Evolutionary conservation across 37 sponge, comb jelly and placozoan genomes (phyloP).

Genomic region (Aplysina aerophoba): DNA sequence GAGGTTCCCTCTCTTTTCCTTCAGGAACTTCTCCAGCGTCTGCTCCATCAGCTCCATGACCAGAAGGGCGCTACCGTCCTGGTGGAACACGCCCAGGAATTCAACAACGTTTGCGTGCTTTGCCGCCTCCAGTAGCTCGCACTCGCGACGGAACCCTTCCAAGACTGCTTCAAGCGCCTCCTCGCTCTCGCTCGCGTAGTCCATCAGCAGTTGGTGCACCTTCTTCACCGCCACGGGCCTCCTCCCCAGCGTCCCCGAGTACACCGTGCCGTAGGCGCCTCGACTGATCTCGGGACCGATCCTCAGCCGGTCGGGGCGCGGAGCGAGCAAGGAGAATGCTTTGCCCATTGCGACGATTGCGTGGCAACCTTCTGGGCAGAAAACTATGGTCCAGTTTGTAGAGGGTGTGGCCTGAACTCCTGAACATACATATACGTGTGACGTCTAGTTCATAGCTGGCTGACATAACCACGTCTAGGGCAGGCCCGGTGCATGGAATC

Average conservation of each 20-base stretch:
- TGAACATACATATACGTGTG: too few relatives aligned
- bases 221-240: conserved; percentile 6
- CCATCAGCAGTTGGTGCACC: background rate
- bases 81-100: conserved; percentile 10
- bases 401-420: too few relatives aligned
- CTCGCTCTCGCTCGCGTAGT: too few relatives aligned
- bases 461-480: too few relatives aligned
- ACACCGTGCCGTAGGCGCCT: background rate
- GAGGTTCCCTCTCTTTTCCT: background rate
- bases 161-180: background rate
- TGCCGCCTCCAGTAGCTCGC: background rate
- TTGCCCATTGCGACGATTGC: too few relatives aligned
- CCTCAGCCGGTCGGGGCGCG: too few relatives aligned
- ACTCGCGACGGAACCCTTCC: background rate
- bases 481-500: too few relatives aligned
- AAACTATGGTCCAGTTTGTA: too few relatives aligned
- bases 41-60: conserved; percentile 21
- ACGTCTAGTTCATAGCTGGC: too few relatives aligned
- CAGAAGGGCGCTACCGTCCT: background rate
- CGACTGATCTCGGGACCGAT: background rate
- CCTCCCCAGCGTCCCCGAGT: background rate
- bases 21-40: conserved; percentile 5
- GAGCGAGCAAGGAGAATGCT: too few relatives aligned
- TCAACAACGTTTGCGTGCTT: conserved; percentile 2
- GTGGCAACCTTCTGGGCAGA: too few relatives aligned